These are phyloP conservation scores for Drosophila equinoxialis DNA, from an alignment of 1,140 invertebrate genomes.

Conservation along the genomic window DNA sequence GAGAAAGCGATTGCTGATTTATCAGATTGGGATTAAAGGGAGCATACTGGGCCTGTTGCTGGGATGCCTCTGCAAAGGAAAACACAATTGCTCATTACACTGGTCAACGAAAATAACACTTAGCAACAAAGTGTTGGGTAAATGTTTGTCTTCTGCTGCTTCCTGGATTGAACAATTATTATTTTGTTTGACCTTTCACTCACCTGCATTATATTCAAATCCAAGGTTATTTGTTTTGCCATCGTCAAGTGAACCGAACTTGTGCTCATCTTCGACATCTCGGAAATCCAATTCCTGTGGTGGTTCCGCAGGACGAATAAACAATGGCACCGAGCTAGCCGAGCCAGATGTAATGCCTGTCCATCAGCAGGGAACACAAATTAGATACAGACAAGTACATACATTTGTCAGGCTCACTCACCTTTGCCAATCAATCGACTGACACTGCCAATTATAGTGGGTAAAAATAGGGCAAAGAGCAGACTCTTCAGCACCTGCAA, in stretches of 20 bases:
- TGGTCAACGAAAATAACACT: neutral
- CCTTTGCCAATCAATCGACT: constrained; percentile 92
- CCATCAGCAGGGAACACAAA: neutral
- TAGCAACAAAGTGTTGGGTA: no score
- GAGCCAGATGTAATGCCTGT: constrained; percentile 66
- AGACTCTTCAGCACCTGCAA: constrained; percentile 91
- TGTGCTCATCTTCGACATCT: constrained; percentile 84
- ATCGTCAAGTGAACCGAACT: constrained; percentile 83
- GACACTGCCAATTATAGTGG: constrained; percentile 90
- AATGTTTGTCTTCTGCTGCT: no score
- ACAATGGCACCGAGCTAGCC: constrained; percentile 69
- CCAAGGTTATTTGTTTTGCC: constrained; percentile 77
- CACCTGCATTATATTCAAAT: constrained; percentile 82
- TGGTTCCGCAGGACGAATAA: constrained; percentile 72
- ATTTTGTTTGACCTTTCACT: neutral
- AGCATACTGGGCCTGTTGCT: constrained; percentile 70
- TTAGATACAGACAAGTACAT: neutral
- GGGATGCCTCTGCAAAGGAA: constrained; percentile 64
- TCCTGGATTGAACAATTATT: neutral
- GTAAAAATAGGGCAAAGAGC: constrained; percentile 91
- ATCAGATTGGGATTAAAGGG: constrained; percentile 62
- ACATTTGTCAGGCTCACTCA: constrained; percentile 66
- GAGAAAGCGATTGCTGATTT: constrained; percentile 60
- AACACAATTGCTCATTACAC: neutral
- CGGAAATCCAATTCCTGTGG: constrained; percentile 87